phyloP scores from a whole-genome alignment of 2,113 vertebrate species.

The Sorex araneus region DNA sequence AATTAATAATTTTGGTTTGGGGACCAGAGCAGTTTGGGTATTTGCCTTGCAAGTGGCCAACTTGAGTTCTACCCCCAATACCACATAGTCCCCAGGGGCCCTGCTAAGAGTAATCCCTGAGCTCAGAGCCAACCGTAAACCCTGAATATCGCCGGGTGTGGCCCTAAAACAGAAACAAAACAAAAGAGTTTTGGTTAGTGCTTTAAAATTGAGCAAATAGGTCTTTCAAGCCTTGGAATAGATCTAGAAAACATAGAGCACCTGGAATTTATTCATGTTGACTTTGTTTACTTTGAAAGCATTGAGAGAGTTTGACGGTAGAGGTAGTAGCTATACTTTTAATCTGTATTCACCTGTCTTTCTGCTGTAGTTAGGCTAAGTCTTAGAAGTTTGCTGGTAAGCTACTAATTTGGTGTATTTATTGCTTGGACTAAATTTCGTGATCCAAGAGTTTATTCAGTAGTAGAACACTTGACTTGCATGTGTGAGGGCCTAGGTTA shows the following conservation, averaged over 20 bases:
- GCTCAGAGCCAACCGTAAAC: too few species aligned
- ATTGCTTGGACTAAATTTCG: neutral
- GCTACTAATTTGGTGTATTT: neutral
- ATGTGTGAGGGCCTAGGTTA: too few species aligned
- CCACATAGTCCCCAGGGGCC: too few species aligned
- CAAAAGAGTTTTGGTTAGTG: neutral
- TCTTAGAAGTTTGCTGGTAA: neutral
- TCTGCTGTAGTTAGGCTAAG: neutral
- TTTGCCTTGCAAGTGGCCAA: too few species aligned
- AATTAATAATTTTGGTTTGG: too few species aligned
- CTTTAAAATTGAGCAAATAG: neutral
- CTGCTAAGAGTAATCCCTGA: too few species aligned
- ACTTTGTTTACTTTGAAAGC: conserved; percentile 47
- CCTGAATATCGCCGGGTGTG: too few species aligned
- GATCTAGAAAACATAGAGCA: neutral
- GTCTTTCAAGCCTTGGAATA: neutral
- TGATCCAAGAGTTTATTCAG: neutral
- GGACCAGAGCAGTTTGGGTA: too few species aligned
- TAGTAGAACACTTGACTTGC: too few species aligned
- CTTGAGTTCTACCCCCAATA: too few species aligned
- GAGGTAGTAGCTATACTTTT: neutral
- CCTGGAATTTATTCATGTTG: conserved; percentile 10
- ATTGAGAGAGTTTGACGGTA: conserved; percentile 8
- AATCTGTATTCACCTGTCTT: neutral
- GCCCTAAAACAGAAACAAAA: too few species aligned